Evolutionary conservation across 1,140 invertebrate species (phyloP), one percentile per base, ranked within the genome.

Genomic region (Probaryconus sp.): DNA sequence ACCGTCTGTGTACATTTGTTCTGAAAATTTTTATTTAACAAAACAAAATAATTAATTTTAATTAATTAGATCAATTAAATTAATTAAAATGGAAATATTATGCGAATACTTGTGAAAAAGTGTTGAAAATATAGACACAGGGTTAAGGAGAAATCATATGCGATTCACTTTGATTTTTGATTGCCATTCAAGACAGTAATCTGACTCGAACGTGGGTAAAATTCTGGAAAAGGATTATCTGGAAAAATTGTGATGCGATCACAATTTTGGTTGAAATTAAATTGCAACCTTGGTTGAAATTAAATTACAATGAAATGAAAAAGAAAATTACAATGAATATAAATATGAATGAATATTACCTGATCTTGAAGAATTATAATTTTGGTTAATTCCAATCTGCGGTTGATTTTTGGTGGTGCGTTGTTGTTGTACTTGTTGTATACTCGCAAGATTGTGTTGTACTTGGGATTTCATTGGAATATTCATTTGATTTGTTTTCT

Each of bases 341-440:
- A 35, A 65, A 47, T 48, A 7, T 38, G n/a, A 9, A 17, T 21
- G 14, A 47, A 30, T 42, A 42, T 79, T 69, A 88, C 87, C 85
- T 67, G 82, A 77, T 64, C 83, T 81, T 45, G 69, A 77, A 10
- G 85, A 83, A 51, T 81, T 87, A 68, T 81, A 88, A 43, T 81
- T 88, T 76, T 89, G 86, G 58, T 82, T 88, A 42, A 87, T 68
- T n/a, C 84, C 76, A 55, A 87, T 85, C 48, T 85, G 83, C 48
- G 87, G 80, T 60, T 83, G 82, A 13, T 79, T 72, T 35, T 83
- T 82, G 14, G 74, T 68, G 31, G 74, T 61, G 16, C 81, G 80
- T 47, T 84, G 79, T 21, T 81, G 81, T 26, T 84, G 79, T 11
- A 80, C 77, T 18, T 82, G 83, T 43, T 86, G 83, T 18, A 87